Percentiles rank a stretch among this genome's conserved stretches.
Conservation (phyloP, 30 jellyfish, hydroid and myxozoan species). For the Aurelia sp. region DNA sequence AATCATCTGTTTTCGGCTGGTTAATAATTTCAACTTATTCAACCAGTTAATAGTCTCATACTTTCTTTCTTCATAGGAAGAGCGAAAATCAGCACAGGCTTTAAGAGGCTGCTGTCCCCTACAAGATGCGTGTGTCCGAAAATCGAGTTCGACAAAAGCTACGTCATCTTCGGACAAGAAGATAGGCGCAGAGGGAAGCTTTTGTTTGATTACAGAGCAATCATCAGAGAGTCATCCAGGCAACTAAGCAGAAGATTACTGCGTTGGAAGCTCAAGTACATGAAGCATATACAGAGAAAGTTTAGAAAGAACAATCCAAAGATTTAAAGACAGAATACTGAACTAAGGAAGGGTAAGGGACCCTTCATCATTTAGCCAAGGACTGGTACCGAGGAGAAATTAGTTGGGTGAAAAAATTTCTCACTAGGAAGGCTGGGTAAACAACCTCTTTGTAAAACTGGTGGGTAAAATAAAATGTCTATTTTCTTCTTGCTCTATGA, state of each 20-base stretch:
- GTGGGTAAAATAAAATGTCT: too few species aligned
- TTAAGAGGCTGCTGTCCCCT: slow-evolving; percentile 37
- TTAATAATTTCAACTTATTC: too few species aligned
- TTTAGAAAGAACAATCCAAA: neutral
- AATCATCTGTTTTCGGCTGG: too few species aligned
- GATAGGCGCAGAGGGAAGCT: slow-evolving; percentile 39
- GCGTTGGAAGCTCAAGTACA: slow-evolving; percentile 54
- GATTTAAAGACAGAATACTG: too few species aligned
- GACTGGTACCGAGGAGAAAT: too few species aligned
- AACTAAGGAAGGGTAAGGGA: too few species aligned
- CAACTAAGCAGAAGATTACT: slow-evolving; percentile 23
- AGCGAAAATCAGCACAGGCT: slow-evolving; percentile 51
- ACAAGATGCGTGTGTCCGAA: slow-evolving; percentile 81
- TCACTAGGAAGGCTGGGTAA: too few species aligned
- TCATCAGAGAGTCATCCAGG: neutral
- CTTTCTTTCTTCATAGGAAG: slow-evolving; percentile 38
- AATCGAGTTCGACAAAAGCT: slow-evolving; percentile 75
- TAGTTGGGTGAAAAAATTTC: too few species aligned
- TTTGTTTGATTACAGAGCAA: slow-evolving; percentile 23
- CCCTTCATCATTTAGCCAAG: too few species aligned
- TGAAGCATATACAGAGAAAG: slow-evolving; percentile 12
- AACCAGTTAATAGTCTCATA: too few species aligned
- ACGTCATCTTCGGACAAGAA: slow-evolving; percentile 76
- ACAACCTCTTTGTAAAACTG: too few species aligned
- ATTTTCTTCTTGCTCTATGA: too few species aligned